Percentiles rank a stretch among this genome's conserved stretches.
Conservation (phyloP, 35 echinoderm and acorn worm genomes). For the Patiria miniata region DNA sequence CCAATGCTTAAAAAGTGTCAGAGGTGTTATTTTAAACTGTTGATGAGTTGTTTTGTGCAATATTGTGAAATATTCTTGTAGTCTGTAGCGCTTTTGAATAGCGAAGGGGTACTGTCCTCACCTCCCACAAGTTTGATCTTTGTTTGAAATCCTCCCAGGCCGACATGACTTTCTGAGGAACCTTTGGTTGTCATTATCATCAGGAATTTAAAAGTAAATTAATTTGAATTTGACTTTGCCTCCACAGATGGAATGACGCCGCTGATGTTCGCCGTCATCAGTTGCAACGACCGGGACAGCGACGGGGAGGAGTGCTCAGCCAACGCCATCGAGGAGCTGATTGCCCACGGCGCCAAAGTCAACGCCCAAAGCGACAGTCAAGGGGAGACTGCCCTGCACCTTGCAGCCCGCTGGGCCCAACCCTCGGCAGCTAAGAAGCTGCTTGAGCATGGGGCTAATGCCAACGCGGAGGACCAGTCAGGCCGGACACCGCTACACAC, state of each 20-base stretch:
- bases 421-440: conserved; percentile 68
- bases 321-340: conserved; percentile 65
- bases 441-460: conserved; percentile 60
- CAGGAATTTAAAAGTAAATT: too few relatives aligned
- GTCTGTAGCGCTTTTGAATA: too few relatives aligned
- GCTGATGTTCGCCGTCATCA: conserved; percentile 73
- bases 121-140: too few relatives aligned
- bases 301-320: conserved; percentile 50
- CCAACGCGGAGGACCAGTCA: conserved; percentile 66
- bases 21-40: too few relatives aligned
- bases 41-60: too few relatives aligned
- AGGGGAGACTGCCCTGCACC: conserved; percentile 81
- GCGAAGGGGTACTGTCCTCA: too few relatives aligned
- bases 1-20: too few relatives aligned
- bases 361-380: conserved; percentile 47
- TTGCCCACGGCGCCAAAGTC: conserved; percentile 60
- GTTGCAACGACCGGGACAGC: conserved; percentile 20
- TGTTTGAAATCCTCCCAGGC: too few relatives aligned
- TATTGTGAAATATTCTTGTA: too few relatives aligned
- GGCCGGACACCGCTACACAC: conserved; percentile 82
- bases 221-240: not conserved
- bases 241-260: conserved; percentile 65
- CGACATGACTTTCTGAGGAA: too few relatives aligned
- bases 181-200: too few relatives aligned
- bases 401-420: conserved; percentile 67